A percentile compares a stretch with the other conserved stretches of the same genome.
These are phyloP conservation scores for Gnathonemus echidnorhynchus DNA, from an alignment of 2,113 vertebrate genomes.

Conservation along the genomic window DNA sequence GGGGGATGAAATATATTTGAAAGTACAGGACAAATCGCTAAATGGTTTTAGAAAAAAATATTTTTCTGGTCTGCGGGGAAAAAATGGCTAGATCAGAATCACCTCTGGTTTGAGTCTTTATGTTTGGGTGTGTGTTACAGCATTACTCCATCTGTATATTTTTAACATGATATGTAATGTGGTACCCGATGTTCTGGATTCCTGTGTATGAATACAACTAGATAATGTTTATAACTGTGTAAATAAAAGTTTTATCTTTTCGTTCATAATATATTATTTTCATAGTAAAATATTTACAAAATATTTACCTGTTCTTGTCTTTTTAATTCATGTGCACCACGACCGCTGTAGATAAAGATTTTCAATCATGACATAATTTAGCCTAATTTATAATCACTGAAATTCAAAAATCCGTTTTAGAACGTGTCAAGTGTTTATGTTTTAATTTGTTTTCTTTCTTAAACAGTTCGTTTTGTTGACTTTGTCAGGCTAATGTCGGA, in stretches of 20 bases:
- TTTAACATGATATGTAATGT: neutral
- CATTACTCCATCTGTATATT: neutral
- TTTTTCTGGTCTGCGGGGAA: neutral
- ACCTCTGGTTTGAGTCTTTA: neutral
- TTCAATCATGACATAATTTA: neutral
- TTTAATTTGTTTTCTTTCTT: neutral
- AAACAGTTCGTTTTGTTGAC: neutral
- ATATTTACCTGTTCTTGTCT: conserved; percentile 23
- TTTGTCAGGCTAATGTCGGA: neutral
- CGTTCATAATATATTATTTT: conserved; percentile 33
- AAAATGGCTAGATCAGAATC: neutral
- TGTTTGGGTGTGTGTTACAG: neutral
- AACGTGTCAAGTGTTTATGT: neutral
- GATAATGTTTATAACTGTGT: conserved; percentile 36
- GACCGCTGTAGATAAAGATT: conserved; percentile 37
- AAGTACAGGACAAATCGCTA: neutral
- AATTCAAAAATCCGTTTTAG: neutral
- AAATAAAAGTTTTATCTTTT: conserved; percentile 22
- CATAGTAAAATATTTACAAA: conserved; percentile 28
- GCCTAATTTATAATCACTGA: neutral
- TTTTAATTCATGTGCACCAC: conserved; percentile 42
- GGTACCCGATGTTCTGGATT: neutral
- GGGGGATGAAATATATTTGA: neutral
- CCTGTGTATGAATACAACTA: neutral
- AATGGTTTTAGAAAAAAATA: neutral